Evolutionary conservation across 2,888 invertebrate genomes (phyloP).

Genomic region (Macaria liturata): DNA sequence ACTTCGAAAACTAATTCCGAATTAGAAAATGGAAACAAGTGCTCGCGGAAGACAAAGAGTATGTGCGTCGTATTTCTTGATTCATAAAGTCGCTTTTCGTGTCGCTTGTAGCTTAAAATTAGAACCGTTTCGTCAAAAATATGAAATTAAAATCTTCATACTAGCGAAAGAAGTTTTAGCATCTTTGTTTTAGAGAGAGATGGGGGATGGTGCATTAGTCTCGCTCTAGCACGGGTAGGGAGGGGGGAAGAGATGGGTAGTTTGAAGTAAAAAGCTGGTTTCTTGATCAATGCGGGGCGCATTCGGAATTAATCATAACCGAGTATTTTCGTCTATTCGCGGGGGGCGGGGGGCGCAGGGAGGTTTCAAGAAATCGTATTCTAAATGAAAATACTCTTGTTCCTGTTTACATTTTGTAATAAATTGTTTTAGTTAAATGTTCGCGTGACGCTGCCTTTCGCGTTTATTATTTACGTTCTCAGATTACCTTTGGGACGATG

Average conservation of each 20-base stretch:
- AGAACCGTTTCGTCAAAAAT: slow-evolving; percentile 83
- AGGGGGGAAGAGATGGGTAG: slow-evolving; percentile 74
- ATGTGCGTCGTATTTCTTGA: slow-evolving; percentile 31
- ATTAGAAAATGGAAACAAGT: slow-evolving; percentile 82
- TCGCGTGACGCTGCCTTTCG: slow-evolving; percentile 52
- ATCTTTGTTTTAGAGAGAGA: slow-evolving; percentile 84
- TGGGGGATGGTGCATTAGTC: slow-evolving; percentile 77
- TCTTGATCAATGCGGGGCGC: slow-evolving; percentile 83
- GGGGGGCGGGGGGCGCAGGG: slow-evolving; percentile 37
- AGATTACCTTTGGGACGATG: slow-evolving; percentile 10
- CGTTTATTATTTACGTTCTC: slow-evolving; percentile 55
- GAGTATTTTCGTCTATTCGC: slow-evolving; percentile 80
- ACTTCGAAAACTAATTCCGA: slow-evolving; percentile 82
- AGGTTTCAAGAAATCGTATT: slow-evolving; percentile 75
- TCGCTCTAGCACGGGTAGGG: slow-evolving; percentile 60
- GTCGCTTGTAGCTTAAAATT: slow-evolving; percentile 57
- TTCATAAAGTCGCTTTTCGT: slow-evolving; percentile 42
- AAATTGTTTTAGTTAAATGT: slow-evolving; percentile 80
- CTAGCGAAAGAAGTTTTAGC: slow-evolving; percentile 84
- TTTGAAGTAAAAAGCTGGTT: slow-evolving; percentile 82
- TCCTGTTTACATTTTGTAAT: slow-evolving; percentile 83
- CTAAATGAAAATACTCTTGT: slow-evolving; percentile 82
- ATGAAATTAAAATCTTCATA: slow-evolving; percentile 84
- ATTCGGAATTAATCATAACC: slow-evolving; percentile 83
- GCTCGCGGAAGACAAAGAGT: slow-evolving; percentile 38